phyloP scores from a whole-genome alignment of 2,888 invertebrate genomes.

The Brachynemurus nebulosus region DNA sequence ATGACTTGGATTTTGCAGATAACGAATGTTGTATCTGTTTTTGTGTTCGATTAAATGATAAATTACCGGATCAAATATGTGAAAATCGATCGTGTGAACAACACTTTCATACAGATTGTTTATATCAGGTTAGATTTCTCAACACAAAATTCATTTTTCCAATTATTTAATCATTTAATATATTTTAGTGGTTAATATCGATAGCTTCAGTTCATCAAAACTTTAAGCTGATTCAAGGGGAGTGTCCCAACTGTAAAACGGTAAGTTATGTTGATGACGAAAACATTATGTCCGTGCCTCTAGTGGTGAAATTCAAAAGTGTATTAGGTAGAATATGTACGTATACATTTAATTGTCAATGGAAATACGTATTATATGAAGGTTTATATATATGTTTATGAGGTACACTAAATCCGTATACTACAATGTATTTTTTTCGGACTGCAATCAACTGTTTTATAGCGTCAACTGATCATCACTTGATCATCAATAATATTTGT shows the following conservation, averaged over 20 bases:
- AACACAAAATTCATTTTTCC: not conserved
- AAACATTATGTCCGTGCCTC: too few relatives aligned
- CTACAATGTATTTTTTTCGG: too few relatives aligned
- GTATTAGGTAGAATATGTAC: too few relatives aligned
- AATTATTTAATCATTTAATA: constrained; percentile 4
- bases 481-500: too few relatives aligned
- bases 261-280: constrained; percentile 16
- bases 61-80: constrained; percentile 30
- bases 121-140: constrained; percentile 27
- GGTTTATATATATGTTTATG: too few relatives aligned
- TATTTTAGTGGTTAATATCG: constrained; percentile 27
- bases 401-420: too few relatives aligned
- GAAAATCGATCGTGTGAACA: constrained; percentile 28
- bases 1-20: constrained; percentile 20
- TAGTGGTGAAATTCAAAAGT: too few relatives aligned
- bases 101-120: constrained; percentile 29
- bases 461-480: too few relatives aligned
- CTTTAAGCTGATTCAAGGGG: constrained; percentile 25
- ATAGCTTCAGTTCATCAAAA: constrained; percentile 22
- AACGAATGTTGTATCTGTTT: constrained; percentile 33
- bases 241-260: constrained; percentile 30
- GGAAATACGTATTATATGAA: too few relatives aligned
- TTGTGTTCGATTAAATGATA: constrained; percentile 25
- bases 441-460: too few relatives aligned
- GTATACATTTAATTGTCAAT: too few relatives aligned